Percentiles rank a stretch among this genome's conserved stretches.
These are phyloP conservation scores for Zaprionus camerounensis DNA, from an alignment of 1,140 invertebrate species.

Conservation along the genomic window DNA sequence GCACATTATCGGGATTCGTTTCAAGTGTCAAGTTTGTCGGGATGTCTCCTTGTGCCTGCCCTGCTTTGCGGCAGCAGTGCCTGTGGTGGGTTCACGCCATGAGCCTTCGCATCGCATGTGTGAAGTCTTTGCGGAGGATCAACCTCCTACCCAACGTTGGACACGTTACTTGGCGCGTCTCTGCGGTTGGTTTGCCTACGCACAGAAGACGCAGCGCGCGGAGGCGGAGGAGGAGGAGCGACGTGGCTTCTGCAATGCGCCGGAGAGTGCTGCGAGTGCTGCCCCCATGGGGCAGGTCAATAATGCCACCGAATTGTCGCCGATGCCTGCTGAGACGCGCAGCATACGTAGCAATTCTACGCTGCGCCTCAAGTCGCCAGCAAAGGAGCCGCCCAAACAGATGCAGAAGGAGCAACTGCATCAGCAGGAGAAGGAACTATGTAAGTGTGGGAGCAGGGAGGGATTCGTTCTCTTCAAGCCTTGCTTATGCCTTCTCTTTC, in stretches of 20 bases:
- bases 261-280: slow-evolving; percentile 30
- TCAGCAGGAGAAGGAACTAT: slow-evolving; percentile 46
- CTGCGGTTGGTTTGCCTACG: slow-evolving; percentile 55
- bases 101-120: slow-evolving; percentile 72
- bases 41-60: slow-evolving; percentile 74
- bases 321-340: slow-evolving; percentile 63
- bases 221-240: slow-evolving; percentile 67
- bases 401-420: slow-evolving; percentile 30
- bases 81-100: slow-evolving; percentile 55
- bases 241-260: slow-evolving; percentile 72
- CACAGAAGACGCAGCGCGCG: slow-evolving; percentile 43
- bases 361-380: slow-evolving; percentile 22
- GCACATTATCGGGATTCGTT: slow-evolving; percentile 77
- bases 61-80: slow-evolving; percentile 72
- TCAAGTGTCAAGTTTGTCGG: slow-evolving; percentile 77
- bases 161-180: slow-evolving; percentile 64
- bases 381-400: slow-evolving; percentile 4
- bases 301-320: slow-evolving; percentile 51
- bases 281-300: slow-evolving; percentile 12
- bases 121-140: slow-evolving; percentile 78
- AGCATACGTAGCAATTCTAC: slow-evolving; percentile 47
- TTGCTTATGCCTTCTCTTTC: not conserved
- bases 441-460: slow-evolving; percentile 13
- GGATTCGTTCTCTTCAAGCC: not conserved
- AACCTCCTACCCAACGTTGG: slow-evolving; percentile 57